Percentiles rank a stretch among this genome's conserved stretches.
Conservation (phyloP, 2,797 vertebrate species). For the Pipistrellus kuhlii region DNA sequence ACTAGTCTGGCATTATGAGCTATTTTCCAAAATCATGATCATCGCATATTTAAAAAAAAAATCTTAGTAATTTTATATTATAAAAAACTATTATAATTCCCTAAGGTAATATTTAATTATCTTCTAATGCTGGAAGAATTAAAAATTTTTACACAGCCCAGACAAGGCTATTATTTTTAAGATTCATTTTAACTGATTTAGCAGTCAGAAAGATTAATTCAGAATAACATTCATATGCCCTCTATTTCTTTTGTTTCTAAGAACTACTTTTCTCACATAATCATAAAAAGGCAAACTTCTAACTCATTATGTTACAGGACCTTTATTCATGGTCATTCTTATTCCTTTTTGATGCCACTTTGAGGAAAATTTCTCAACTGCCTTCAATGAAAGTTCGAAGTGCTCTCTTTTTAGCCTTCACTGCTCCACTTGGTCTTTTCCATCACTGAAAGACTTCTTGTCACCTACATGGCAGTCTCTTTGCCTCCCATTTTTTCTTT, state of each 20-base stretch:
- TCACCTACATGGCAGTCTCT: not conserved
- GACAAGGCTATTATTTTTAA: not conserved
- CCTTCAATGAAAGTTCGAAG: not conserved
- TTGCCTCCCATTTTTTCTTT: not conserved
- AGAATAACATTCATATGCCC: not conserved
- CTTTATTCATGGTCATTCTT: not conserved
- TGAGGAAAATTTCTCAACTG: not conserved
- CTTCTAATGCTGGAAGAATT: not conserved
- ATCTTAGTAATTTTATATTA: slow-evolving; percentile 13
- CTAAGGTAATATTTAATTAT: not conserved
- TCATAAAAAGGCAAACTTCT: slow-evolving; percentile 53
- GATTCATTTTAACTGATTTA: not conserved
- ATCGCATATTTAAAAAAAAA: not conserved
- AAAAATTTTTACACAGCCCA: not conserved
- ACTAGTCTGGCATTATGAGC: not conserved
- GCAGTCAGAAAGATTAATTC: not conserved
- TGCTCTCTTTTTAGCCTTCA: not conserved
- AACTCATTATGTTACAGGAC: not conserved
- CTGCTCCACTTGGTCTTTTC: not conserved
- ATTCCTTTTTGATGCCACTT: not conserved
- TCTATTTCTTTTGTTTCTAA: slow-evolving; percentile 37
- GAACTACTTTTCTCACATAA: slow-evolving; percentile 53
- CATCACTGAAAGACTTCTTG: not conserved
- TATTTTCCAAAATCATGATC: not conserved
- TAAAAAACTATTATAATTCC: not conserved